These are phyloP conservation scores for Rhinogobius similis DNA, from an alignment of 2,113 vertebrate species.

Conservation along the genomic window DNA sequence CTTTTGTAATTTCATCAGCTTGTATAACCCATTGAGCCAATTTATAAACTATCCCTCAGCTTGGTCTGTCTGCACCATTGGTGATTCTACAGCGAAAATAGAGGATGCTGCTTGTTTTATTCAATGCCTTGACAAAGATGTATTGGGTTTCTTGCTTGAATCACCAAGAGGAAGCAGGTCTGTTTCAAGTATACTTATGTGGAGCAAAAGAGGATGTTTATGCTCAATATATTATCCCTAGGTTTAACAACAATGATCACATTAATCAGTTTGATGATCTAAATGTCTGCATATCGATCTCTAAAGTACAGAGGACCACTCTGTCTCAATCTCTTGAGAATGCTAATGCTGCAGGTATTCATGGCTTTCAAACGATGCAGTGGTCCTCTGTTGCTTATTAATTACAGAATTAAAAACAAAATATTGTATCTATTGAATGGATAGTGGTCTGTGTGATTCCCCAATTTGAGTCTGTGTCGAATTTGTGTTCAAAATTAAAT, in stretches of 20 bases:
- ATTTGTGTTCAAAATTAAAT: too few species aligned
- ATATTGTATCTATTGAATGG: too few species aligned
- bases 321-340: not conserved
- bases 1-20: not conserved
- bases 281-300: not conserved
- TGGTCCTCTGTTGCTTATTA: too few species aligned
- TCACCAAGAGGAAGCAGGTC: not conserved
- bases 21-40: not conserved
- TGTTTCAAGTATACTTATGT: not conserved
- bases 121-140: not conserved
- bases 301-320: too few species aligned
- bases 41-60: not conserved
- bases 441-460: too few species aligned
- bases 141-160: slow-evolving; percentile 1
- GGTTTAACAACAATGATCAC: not conserved
- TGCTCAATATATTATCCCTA: not conserved
- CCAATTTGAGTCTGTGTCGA: too few species aligned
- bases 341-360: not conserved
- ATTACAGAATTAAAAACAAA: too few species aligned
- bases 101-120: not conserved
- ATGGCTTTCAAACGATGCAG: not conserved
- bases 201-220: not conserved
- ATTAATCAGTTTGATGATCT: not conserved
- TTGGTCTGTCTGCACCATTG: not conserved
- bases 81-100: not conserved